Evolutionary conservation across 2,113 vertebrate genomes (phyloP), one percentile per base, ranked within the genome.

Genomic region (Podiceps cristatus): DNA sequence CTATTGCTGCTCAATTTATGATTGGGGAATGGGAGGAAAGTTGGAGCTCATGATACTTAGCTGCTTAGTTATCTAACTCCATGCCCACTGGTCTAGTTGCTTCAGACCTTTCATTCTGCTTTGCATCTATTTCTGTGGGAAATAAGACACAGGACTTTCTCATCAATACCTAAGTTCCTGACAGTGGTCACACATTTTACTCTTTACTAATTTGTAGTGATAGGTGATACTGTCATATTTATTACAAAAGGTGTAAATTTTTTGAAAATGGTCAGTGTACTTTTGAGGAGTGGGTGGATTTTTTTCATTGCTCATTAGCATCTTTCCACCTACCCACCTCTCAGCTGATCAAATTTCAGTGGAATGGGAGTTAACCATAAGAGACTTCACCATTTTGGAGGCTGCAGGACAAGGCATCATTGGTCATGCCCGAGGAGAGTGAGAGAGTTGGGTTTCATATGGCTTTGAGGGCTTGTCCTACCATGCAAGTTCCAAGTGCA

Each of bases 181-280:
- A 44, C 10, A 47, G 18, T 3, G 5, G 24, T 69, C 17, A 22
- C n/a, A 15, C 6, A 1, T 52, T 37, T 59, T 50, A 31, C 10
- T 78, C 10, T 44, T 1, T 3, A 12, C 40, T 68, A 23, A 29
- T 44, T 0, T 0, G 7, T 28, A 31, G 29, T 55, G 28, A 20
- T 17, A 12, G 62, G 9, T 24, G 6, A 19, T 42, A 33, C 11
- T 60, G 22, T 83, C 12, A 0, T 22, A 19, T 17, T 78, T 60
- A 29, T 19, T 64, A 0, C 27, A 49, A 28, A 83, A 68, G 20
- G 27, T 52, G 20, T 5, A 80, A 40, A 20, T 45, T 42, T 64
- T 68, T 60, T 73, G 35, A 45, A 76, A 73, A 60, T 15, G 7
- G 8, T n/a, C 10, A 0, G 18, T 50, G 14, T 58, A 11, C 44